Base-by-base conservation (phyloP, 2,113 vertebrate genomes). In the Oostethus manadensis region DNA sequence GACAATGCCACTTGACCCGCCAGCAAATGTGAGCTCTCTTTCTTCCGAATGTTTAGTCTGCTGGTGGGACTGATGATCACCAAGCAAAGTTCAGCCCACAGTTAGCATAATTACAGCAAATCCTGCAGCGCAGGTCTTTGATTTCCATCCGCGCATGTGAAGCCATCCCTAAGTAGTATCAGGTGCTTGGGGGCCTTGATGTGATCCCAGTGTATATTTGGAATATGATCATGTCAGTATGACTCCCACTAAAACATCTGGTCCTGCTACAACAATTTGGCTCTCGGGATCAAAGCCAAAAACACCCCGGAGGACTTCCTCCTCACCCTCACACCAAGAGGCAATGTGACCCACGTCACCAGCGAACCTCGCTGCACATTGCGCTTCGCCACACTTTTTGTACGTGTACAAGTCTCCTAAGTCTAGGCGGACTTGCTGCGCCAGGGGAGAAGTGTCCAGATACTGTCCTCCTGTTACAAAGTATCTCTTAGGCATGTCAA, bases 11-110 rank as follows among this genome's bases (percentile, higher is more conserved):
- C 56, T 22, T 45, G 51, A 70, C 45, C 71, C 8, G 4, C 9
- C 26, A 2, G 49, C 23, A 23, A 80, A 66, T 64, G 58, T 60
- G 11, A 58, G 50, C 38, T 21, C 42, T 11, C 66, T 60, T 70
- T 73, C 60, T 54, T 71, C 69, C 50, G 22, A 74, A 71, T 81
- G 81, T 87, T 86, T 83, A 80, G 77, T 85, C 79, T 84, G 76
- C 53, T n/a, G 56, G 59, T 70, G 35, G 60, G 58, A 60, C 71
- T 80, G 80, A 84, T 86, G 82, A 79, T 79, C 60, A 83, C 71
- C 60, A 80, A 73, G 77, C 55, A 81, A 74, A 78, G 75, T 83
- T 80, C 80, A 82, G 16, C 23, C 50, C 58, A 33, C 20, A 66
- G 69, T 78, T 68, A 68, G 72, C 65, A 68, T 73, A 82, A 84